Evolutionary conservation across 2,888 invertebrate species (phyloP).

Genomic region (Acleris literana): DNA sequence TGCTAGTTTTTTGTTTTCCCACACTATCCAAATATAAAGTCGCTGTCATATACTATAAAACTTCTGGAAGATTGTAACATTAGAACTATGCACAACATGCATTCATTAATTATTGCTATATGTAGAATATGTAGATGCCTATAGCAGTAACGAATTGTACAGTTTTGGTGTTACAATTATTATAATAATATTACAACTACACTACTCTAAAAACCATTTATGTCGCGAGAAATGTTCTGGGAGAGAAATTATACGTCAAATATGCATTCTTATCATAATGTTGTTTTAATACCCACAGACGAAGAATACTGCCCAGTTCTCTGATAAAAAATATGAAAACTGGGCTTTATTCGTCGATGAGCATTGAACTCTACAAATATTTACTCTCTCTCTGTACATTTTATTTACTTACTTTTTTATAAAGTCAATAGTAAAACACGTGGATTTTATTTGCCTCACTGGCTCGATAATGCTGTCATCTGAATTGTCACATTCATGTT

Average conservation of each 20-base stretch:
- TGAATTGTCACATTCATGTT: background rate
- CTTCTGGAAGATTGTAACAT: background rate
- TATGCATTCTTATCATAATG: no score
- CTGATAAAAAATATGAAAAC: background rate
- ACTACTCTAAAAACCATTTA: conserved; percentile 6
- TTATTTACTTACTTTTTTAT: background rate
- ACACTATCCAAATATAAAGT: conserved; percentile 1
- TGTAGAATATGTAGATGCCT: conserved; percentile 10
- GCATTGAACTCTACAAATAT: background rate
- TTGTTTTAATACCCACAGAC: background rate
- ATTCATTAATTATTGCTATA: conserved; percentile 27
- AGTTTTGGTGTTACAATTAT: conserved; percentile 9
- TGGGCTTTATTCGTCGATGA: background rate
- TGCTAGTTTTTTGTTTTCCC: background rate
- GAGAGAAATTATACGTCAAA: conserved; percentile 1
- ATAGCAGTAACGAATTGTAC: conserved; percentile 15
- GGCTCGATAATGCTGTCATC: background rate
- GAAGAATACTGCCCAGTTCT: background rate
- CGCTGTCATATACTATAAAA: background rate
- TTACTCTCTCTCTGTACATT: background rate
- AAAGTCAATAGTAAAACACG: conserved; percentile 4
- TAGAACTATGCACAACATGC: background rate
- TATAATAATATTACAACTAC: background rate
- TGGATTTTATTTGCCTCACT: background rate
- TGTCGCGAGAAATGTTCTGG: background rate